Evolutionary conservation across 2,797 vertebrate genomes (phyloP), one percentile per base, ranked within the genome.

Genomic region (Hemibagrus guttatus): DNA sequence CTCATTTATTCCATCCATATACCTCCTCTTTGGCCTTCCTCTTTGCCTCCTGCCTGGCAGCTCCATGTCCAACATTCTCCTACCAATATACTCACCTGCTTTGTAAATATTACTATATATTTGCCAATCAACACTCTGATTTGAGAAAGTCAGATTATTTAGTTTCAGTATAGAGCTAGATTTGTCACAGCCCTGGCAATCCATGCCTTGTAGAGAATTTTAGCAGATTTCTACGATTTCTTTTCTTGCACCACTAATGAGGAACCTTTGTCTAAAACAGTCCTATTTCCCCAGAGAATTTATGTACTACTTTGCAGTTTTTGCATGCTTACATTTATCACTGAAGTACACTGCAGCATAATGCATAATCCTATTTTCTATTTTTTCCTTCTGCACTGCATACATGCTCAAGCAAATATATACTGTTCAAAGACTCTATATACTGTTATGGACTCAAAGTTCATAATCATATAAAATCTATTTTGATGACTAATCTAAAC

Each of bases 291-390:
- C 78, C 35, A 8, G 56, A 80, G 78, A 80, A 5, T 26, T 42
- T 80, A 26, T 59, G 56, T 26, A 61, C 56, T 59, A 61, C 78
- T 61, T 80, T 79, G 9, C 56, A 80, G 21, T 26, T 80, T 80
- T 59, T 61, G 12, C 31, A 80, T 39, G 19, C 54, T 58, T 58
- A 35, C 75, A 61, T 80, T 80, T 61, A 61, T 80, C 21, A 80
- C 54, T 59, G 28, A 58, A 42, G 56, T 42, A 26, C 78, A 80
- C 78, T n/a, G 35, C 56, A 80, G 56, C 58, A 61, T 42, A 39
- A 26, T 42, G 78, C 21, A 80, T 59, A 42, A 39, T 59, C 76
- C 28, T 23, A 80, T 16, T 4, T 39, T 26, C 23, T 78, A 39
- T 59, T 61, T 80, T 80, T 80, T 8, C 13, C 42, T 59, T 35